Conservation (phyloP, 2,113 vertebrate species). For the Pampusana beccarii region DNA sequence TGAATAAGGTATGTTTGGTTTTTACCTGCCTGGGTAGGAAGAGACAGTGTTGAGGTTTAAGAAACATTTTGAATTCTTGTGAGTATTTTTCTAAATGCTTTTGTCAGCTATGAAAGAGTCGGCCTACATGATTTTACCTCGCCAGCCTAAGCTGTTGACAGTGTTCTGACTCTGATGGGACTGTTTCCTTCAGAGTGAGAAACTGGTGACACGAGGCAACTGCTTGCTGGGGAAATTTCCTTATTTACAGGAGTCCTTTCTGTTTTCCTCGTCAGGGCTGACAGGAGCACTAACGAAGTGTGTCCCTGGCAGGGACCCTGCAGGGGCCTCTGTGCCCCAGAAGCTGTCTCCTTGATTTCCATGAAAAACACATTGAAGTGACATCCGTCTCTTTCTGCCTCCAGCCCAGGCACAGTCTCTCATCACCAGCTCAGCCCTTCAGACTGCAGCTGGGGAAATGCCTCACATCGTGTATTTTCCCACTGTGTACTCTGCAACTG, state of each 20-base stretch:
- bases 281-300: neutral
- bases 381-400: neutral
- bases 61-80: neutral
- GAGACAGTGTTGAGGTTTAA: neutral
- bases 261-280: neutral
- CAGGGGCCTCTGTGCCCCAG: neutral
- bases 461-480: neutral
- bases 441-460: neutral
- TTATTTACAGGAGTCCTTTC: neutral
- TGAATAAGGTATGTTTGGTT: neutral
- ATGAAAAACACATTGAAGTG: neutral
- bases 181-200: neutral
- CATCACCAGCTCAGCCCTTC: neutral
- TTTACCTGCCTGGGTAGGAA: neutral
- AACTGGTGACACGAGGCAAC: neutral
- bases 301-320: neutral
- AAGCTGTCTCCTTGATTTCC: neutral
- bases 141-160: neutral
- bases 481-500: neutral
- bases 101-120: neutral
- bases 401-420: neutral
- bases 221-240: neutral
- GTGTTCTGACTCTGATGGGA: neutral
- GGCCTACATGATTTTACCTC: neutral
- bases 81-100: neutral